Evolutionary conservation across 2,888 invertebrate species (phyloP), one percentile per base, ranked within the genome.

Genomic region (Campaea margaritaria): DNA sequence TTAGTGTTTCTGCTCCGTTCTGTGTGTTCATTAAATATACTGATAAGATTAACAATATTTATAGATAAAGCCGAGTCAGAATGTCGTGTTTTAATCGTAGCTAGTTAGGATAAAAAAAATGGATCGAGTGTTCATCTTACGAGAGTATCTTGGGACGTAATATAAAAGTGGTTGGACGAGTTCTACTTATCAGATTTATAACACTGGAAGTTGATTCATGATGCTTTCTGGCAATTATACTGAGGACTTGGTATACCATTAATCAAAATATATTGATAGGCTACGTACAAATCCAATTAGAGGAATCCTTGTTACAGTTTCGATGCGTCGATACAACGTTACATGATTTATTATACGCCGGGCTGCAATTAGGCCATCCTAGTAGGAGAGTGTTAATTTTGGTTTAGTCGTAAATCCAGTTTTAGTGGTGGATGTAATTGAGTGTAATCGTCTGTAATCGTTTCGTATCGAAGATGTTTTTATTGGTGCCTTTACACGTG

Each of bases 251-350:
- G 58, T 58, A 85, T 52, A 61, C 55, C 88, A 92, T 92, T 89
- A 91, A 92, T 91, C 91, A 91, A 85, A 79, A 72, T 76, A 84
- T 88, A 90, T 89, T 88, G 91, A 91, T 92, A 89, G 91, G 81
- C 79, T 85, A 82, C 83, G 84, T 85, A 89, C 85, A 85, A 84
- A 89, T 85, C 91, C 90, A 92, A 91, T 91, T 92, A 91, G 86
- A 86, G 72, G 80, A 81, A 86, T 90, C 88, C 89, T 89, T 83
- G 81, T 79, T 82, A 84, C 82, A 85, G 86, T 86, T 89, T 88
- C 78, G 82, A 85, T 83, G 73, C 73, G 70, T 76, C 77, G 78
- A 82, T 80, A 81, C 79, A 72, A 67, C 68, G 64, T 67, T 68
- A 65, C 66, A 86, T 90, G 89, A 91, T 91, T 91, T 91, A 91